phyloP scores from a whole-genome alignment of 1,140 invertebrate species.

The Stegodyphus dumicola region DNA sequence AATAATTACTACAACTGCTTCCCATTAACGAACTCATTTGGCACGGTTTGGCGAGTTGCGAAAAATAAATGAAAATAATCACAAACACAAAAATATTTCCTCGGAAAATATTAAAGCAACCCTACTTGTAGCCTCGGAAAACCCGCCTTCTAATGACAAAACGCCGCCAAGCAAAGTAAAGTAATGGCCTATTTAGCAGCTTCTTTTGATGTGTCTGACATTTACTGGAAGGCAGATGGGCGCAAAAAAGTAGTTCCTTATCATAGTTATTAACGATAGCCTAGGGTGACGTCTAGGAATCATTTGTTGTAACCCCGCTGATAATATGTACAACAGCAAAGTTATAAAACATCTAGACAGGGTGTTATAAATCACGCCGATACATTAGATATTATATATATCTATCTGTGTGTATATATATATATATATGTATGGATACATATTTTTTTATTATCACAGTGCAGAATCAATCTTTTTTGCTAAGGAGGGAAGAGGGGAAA shows the following conservation, averaged over 20 bases:
- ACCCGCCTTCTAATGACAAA: conserved; percentile 60
- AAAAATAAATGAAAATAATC: conserved; percentile 46
- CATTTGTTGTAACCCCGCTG: conserved; percentile 59
- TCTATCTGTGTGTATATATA: conserved; percentile 17
- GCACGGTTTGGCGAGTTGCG: conserved; percentile 39
- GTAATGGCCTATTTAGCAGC: conserved; percentile 61
- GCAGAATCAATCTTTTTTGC: conserved; percentile 35
- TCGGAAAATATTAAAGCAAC: conserved; percentile 35
- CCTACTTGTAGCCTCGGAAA: conserved; percentile 18
- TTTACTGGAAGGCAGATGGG: conserved; percentile 44
- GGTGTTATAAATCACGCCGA: conserved; percentile 54
- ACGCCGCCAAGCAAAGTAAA: conserved; percentile 61
- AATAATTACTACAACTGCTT: conserved; percentile 30
- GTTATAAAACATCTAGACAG: conserved; percentile 59
- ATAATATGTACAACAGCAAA: conserved; percentile 60
- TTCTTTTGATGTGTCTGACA: conserved; percentile 59
- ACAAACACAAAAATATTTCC: conserved; percentile 24
- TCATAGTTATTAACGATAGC: conserved; percentile 60
- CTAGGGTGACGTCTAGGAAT: conserved; percentile 56
- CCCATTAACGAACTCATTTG: conserved; percentile 41
- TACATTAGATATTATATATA: conserved; percentile 58
- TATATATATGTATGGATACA: neutral
- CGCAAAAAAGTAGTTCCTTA: conserved; percentile 56
- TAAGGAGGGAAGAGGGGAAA: no score
- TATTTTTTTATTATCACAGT: conserved; percentile 52